Base-by-base conservation (phyloP, 2,797 vertebrate species). In the Staurois parvus region DNA sequence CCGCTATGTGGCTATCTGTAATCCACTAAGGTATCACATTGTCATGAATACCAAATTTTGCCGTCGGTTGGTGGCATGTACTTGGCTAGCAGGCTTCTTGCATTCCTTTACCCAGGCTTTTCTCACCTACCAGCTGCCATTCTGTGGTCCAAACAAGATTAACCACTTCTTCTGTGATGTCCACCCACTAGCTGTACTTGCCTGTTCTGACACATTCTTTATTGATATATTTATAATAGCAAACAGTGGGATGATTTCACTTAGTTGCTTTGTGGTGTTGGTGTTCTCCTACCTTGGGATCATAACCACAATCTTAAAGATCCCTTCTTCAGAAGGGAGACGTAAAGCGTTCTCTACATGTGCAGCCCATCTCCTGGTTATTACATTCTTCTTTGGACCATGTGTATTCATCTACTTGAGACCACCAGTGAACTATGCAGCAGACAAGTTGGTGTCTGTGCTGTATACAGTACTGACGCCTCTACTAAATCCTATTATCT, bases 151-250 rank as follows among this genome's bases (percentile, higher is more conserved):
- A 48, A 56, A 90, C 70, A 82, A 89, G 56, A 90, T 91, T 34
- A 90, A 93, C 79, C 91, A 87, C 64, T 93, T 91, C 88, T 93
- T 93, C 88, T 92, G 91, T 19, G 91, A 93, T 17, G 87, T 93
- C 5, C 91, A 91, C 0, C 91, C 91, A 3, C 86, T 92, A 2
- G 87, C 90, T 70, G 89, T 84, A 37, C 83, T 93, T 62, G 90
- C 91, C 56, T 92, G 91, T 72, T 88, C 88, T 0, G 84, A 91
- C 52, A 93, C 92, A 0, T 72, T 52, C 2, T n/a, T 91, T 68
- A 90, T 89, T 26, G 90, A 92, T 76, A 88, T 91, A 19, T 91
- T 92, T 21, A 91, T 93, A 1, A 2, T 92, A 42, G 90, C 90
- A 83, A 93, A 91, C 84, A 92, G 91, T 1, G 91, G 92, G 1